Evolutionary conservation across 2,888 invertebrate species (phyloP), one percentile per base, ranked within the genome.

Genomic region (Eucera pruinosa): DNA sequence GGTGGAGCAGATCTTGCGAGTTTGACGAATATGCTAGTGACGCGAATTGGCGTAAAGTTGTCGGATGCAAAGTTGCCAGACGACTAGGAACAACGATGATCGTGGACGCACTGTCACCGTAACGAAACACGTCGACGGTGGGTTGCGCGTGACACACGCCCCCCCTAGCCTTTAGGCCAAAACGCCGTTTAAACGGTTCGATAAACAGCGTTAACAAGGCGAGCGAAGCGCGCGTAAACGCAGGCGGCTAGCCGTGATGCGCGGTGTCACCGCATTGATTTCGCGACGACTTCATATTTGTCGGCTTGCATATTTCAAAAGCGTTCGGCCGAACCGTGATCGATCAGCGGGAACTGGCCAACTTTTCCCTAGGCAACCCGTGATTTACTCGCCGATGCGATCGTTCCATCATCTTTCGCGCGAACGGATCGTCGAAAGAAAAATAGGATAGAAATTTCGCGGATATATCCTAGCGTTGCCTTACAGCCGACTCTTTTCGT

Each of bases 171-270:
- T 69, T 78, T 50, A 58, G 48, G 20, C 52, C 43, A 69, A 73
- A 80, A 73, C 50, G 55, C 47, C 70, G 72, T 69, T 73, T 65
- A 80, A 80, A 80, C 77, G 73, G 58, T 67, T 71, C 67, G 65
- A 71, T 66, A 74, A 80, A 62, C 73, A 75, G n/a, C 30, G 67
- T 66, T 68, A 80, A 80, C 81, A 71, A 75, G 64, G 62, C 47
- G 25, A 11, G 13, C 43, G 33, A 4, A 9, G 15, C 11, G 18
- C 18, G 2, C 13, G 55, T 36, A 33, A 30, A 45, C 52, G 39
- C 18, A 33, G 23, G 43, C 61, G 43, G 11, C 3, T 20, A 11
- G 11, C 18, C 43, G 25, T 3, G 45, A 47, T 18, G 62, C 39
- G 58, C 60, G 30, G 67, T 27, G 15, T 23, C 36, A 45, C 48